Evolutionary conservation across 1,140 invertebrate genomes (phyloP).

Genomic region (Cecropterus lyciades): DNA sequence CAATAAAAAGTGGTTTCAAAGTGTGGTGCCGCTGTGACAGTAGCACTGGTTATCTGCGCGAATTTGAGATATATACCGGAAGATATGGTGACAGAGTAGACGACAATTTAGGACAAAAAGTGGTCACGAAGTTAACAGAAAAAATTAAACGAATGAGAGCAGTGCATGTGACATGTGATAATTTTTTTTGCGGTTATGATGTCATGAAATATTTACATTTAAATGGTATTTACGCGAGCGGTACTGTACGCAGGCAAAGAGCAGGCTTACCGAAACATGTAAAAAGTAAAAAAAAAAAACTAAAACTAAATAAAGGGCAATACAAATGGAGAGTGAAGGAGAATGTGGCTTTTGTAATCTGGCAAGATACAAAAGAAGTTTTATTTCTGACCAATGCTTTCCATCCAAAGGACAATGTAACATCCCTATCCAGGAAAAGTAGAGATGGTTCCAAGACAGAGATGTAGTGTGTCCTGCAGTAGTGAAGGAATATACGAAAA

Average conservation of each 20-base stretch:
- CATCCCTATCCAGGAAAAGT: too few relatives aligned
- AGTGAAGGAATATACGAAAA: constrained; percentile 48
- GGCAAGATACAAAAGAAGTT: constrained; percentile 49
- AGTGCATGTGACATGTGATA: constrained; percentile 71
- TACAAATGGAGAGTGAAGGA: constrained; percentile 10
- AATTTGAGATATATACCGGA: constrained; percentile 50
- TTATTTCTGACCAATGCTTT: constrained; percentile 46
- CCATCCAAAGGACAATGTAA: constrained; percentile 48
- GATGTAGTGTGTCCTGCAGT: constrained; percentile 38
- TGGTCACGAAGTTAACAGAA: constrained; percentile 46
- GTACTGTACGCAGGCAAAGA: constrained; percentile 19
- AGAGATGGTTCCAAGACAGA: too few relatives aligned
- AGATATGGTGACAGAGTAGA: too few relatives aligned
- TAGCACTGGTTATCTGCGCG: not conserved
- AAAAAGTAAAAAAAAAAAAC: not conserved
- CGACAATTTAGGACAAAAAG: constrained; percentile 47
- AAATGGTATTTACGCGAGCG: constrained; percentile 61
- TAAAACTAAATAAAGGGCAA: constrained; percentile 36
- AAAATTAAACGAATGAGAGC: constrained; percentile 46
- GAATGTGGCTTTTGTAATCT: constrained; percentile 3
- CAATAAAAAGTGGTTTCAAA: constrained; percentile 37
- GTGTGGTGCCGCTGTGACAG: constrained; percentile 24
- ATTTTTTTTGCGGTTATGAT: constrained; percentile 66
- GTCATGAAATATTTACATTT: constrained; percentile 58
- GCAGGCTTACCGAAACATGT: constrained; percentile 17